Evolutionary conservation across 2,888 invertebrate genomes (phyloP).

Genomic region (Stenolophus ochropezus): DNA sequence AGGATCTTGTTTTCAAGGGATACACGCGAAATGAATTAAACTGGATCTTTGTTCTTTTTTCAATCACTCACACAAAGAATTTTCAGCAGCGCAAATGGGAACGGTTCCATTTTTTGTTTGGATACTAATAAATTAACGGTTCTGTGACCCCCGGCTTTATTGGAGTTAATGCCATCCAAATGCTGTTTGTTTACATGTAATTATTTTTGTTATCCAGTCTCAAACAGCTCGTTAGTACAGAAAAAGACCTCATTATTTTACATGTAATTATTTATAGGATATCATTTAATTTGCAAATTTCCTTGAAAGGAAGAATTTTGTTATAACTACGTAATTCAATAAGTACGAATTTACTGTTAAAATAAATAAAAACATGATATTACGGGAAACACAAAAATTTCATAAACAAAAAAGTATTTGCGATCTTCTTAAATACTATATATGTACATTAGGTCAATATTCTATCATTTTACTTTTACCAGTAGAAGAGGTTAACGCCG

Average conservation of each 20-base stretch:
- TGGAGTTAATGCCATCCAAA: background rate
- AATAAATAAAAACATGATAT: too few relatives aligned
- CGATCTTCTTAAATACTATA: too few relatives aligned
- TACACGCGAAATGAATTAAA: constrained; percentile 34
- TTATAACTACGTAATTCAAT: too few relatives aligned
- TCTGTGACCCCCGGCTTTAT: background rate
- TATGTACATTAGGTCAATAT: too few relatives aligned
- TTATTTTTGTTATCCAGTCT: background rate
- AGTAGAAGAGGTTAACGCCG: too few relatives aligned
- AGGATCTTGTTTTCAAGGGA: constrained; percentile 3
- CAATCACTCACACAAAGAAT: background rate
- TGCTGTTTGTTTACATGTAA: background rate
- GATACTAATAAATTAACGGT: background rate
- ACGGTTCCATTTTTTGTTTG: constrained; percentile 7
- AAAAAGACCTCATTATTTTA: background rate
- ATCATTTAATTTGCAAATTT: too few relatives aligned
- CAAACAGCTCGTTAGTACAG: background rate
- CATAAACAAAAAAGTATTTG: too few relatives aligned
- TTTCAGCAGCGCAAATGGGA: background rate
- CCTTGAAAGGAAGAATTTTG: too few relatives aligned
- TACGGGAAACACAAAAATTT: too few relatives aligned
- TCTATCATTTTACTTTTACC: too few relatives aligned
- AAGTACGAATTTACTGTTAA: too few relatives aligned
- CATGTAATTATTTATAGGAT: background rate
- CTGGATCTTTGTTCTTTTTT: constrained; percentile 26